Evolutionary conservation across 2,888 invertebrate species (phyloP), one percentile per base, ranked within the genome.

Genomic region (Barypeithes pellucidus): DNA sequence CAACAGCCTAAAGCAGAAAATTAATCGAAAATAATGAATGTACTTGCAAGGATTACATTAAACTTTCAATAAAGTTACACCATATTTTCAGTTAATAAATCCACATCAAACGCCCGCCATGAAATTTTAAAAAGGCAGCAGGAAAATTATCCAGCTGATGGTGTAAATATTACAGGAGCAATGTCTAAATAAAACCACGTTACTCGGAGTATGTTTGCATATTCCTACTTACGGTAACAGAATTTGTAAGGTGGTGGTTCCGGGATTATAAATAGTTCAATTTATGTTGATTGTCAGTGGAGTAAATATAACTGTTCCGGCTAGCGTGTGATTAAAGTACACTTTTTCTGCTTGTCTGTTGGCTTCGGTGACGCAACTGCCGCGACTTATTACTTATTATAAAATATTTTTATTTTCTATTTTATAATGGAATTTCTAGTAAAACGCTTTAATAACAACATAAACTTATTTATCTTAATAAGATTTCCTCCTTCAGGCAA

Each of bases 81-180:
- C 39, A 50, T 50, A 14, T 29, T 22, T 11, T 50, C 11, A 11
- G 18, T 39, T 65, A 50, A 65, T 65, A 65, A 65, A 65, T 65
- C 65, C 39, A 33, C 65, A 50, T 65, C 50, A 50, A 20, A 65
- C 52, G 45, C 29, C 9, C 36, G 3, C 7, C 36, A 65, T 65
- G 36, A 50, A 65, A 65, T 20, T 36, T 65, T 65, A 36, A 65
- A 65, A 36, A 62, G 65, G 22, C 20, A 52, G 36, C 11, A 36
- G 7, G 65, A 52, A 65, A 50, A n/a, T 65, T 36, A 65, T 20
- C 36, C 36, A 7, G 22, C 33, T 39, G 14, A 18, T 7, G 50
- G 33, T 0, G n/a, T 65, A 50, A 65, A 65, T 65, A 52, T 65
- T 65, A 39, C 18, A 65, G 18, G 20, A 65, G 65, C 33, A 12